Conservation (phyloP, 2,888 invertebrate species). For the Stenchaetothrips biformis region DNA sequence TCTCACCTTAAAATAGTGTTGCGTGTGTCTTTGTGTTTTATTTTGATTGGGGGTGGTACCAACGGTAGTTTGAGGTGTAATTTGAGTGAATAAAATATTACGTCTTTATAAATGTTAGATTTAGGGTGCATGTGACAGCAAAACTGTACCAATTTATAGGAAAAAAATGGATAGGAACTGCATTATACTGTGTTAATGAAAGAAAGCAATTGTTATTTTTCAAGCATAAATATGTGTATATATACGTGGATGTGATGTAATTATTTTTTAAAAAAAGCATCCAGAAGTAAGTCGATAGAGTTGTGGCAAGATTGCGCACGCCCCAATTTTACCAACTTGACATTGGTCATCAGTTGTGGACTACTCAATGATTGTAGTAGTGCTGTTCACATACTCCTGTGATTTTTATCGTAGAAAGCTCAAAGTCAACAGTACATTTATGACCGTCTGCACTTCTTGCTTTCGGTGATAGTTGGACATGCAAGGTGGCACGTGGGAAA, state of each 20-base stretch:
- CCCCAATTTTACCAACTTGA: not conserved
- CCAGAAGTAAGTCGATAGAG: not conserved
- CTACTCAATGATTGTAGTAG: not conserved
- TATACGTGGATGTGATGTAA: not conserved
- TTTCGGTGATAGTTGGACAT: no score
- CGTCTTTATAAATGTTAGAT: not conserved
- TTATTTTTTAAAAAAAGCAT: constrained; percentile 9
- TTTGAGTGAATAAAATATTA: not conserved
- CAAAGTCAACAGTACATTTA: constrained; percentile 1
- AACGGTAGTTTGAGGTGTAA: not conserved
- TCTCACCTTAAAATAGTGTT: no score
- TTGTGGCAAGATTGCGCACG: no score
- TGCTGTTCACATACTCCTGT: not conserved
- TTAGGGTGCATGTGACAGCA: constrained; percentile 8
- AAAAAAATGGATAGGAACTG: not conserved
- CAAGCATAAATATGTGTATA: not conserved
- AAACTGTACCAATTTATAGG: constrained; percentile 12
- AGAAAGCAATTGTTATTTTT: constrained; percentile 19
- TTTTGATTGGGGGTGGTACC: no score
- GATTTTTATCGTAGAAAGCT: constrained; percentile 18
- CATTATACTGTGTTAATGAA: not conserved
- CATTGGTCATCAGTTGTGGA: not conserved
- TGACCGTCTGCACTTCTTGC: not conserved
- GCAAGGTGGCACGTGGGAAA: no score
- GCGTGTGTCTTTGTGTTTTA: no score